Conservation (phyloP, 2,797 vertebrate species). For the Liparis tanakae region DNA sequence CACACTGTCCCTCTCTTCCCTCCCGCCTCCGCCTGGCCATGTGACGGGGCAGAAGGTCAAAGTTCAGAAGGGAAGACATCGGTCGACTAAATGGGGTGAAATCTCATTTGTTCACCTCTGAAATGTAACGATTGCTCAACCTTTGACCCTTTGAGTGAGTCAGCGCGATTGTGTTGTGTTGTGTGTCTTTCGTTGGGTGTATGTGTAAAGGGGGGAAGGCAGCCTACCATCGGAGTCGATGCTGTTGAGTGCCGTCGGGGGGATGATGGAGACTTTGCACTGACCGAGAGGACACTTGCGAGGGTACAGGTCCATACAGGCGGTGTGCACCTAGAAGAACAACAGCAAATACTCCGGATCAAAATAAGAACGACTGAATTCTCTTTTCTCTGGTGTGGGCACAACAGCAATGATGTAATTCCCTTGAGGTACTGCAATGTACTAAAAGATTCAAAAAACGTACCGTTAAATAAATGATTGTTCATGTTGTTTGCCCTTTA, state of each 20-base stretch:
- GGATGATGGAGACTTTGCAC: constrained; percentile 98
- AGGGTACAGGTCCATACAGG: constrained; percentile 94
- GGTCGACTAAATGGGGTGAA: constrained; percentile 33
- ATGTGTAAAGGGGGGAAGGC: constrained; percentile 6
- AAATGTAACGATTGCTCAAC: constrained; percentile 26
- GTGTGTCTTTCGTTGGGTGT: not conserved
- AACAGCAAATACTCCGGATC: not conserved
- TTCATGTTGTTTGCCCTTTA: not conserved
- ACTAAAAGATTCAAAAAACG: not conserved
- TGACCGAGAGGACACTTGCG: constrained; percentile 96
- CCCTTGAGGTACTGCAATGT: not conserved
- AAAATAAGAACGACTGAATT: not conserved
- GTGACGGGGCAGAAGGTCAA: constrained; percentile 37
- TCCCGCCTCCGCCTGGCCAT: not conserved
- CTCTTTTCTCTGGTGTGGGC: not conserved
- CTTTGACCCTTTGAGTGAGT: constrained; percentile 28
- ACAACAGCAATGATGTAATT: not conserved
- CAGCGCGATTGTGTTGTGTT: not conserved
- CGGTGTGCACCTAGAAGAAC: constrained; percentile 91
- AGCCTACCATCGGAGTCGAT: constrained; percentile 97
- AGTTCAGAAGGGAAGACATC: constrained; percentile 38
- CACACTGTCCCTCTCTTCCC: not conserved
- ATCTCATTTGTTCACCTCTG: constrained; percentile 30
- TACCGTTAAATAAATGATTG: not conserved
- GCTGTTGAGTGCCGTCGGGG: constrained; percentile 98